A percentile compares a stretch with the other conserved stretches of the same genome.
phyloP scores from a whole-genome alignment of 2,113 vertebrate species.

The Aleadryas rufinucha region DNA sequence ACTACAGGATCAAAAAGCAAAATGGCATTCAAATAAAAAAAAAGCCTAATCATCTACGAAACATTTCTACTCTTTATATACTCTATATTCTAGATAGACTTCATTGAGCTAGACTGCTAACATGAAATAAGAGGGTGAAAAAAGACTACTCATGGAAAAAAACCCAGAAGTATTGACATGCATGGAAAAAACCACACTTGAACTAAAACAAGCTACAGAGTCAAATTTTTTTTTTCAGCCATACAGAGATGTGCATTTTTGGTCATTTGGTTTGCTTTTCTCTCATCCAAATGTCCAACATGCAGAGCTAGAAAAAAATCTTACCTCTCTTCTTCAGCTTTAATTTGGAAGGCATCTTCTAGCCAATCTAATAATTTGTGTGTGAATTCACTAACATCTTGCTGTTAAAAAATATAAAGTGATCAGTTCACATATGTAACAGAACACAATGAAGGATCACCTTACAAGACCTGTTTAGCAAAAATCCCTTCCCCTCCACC shows the following conservation, averaged over 20 bases:
- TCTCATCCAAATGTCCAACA: not conserved
- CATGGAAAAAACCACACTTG: not conserved
- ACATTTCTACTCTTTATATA: not conserved
- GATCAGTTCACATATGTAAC: not conserved
- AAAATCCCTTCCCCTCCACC: not conserved
- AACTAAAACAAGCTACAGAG: not conserved
- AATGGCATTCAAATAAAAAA: not conserved
- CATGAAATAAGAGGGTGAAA: not conserved
- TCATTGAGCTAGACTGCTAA: not conserved
- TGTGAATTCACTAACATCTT: conserved; percentile 98
- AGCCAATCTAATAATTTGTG: conserved; percentile 97
- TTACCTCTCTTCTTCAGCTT: conserved; percentile 92
- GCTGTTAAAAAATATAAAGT: conserved; percentile 75
- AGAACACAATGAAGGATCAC: not conserved
- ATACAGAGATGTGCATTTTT: not conserved
- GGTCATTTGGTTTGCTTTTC: not conserved
- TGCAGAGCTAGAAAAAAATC: not conserved
- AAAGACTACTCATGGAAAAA: not conserved
- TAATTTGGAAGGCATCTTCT: conserved; percentile 97
- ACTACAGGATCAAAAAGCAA: not conserved
- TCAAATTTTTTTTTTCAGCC: not conserved
- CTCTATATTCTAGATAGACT: not conserved
- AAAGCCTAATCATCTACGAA: not conserved
- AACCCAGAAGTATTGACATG: rapidly evolving
- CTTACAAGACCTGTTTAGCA: not conserved